Base-by-base conservation (phyloP, 2,113 vertebrate species). In the Calypte anna region DNA sequence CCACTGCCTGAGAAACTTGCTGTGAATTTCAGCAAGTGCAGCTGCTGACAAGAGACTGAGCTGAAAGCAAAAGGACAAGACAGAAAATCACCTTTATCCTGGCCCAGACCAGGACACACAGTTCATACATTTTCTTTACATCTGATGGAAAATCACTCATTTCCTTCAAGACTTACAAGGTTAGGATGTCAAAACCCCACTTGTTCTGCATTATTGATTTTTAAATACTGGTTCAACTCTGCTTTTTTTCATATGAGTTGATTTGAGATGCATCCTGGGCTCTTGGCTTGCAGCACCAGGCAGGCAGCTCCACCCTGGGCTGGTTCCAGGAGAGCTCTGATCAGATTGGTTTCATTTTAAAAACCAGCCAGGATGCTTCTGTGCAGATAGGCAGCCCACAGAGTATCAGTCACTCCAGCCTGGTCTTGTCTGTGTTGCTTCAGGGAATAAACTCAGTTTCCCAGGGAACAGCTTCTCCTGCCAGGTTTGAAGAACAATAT, bases 71-170 rank as follows among this genome's bases (percentile, higher is more conserved):
- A n/a, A n/a, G n/a, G n/a, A n/a, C n/a, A n/a, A n/a, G n/a, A n/a
- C n/a, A n/a, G n/a, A n/a, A n/a, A n/a, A n/a, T n/a, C n/a, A n/a
- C n/a, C 33, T 33, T 33, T 33, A 33, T 33, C 36, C 36, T 38
- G 36, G 36, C 36, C 36, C 36, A 38, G 8, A 38, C 36, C 36
- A 38, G 36, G 36, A 38, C 36, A 19, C 59, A 18, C 53, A 62
- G 12, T 61, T 82, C 63, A 1, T 44, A 8, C 4, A 2, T 48
- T 69, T 61, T 44, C 57, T 57, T 48, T 63, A 28, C 25, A 14
- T 54, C 21, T 82, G 30, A 77, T 1, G 2, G 55, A 61, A 70
- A 77, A 77, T 23, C 0, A 0, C 38, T 75, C 0, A 0, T 81
- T 86, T 59, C 50, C 66, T 59, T 86, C 66, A 54, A 51, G 30